Evolutionary conservation across 1,140 invertebrate genomes (phyloP).

Genomic region (Semibalanus balanoides): DNA sequence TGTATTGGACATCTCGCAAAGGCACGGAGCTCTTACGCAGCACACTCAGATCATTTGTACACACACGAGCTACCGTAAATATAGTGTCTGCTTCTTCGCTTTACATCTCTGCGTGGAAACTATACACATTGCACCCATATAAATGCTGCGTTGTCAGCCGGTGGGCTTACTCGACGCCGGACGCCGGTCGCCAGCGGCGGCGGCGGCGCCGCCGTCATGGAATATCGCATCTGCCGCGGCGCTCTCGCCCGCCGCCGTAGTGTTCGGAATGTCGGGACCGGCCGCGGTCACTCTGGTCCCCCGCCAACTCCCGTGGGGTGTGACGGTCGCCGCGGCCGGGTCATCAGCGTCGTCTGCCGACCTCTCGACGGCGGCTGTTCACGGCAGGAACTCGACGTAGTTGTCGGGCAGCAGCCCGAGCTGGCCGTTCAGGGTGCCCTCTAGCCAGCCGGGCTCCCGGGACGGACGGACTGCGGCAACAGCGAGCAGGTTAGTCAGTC

Average conservation of each 20-base stretch:
- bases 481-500: neutral
- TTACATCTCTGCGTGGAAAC: neutral
- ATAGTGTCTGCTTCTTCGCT: neutral
- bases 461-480: slow-evolving; percentile 62
- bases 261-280: too few species aligned
- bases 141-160: neutral
- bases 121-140: neutral
- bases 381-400: slow-evolving; percentile 63
- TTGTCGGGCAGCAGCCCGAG: slow-evolving; percentile 91
- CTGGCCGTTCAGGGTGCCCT: slow-evolving; percentile 84
- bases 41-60: neutral
- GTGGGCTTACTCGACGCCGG: too few species aligned
- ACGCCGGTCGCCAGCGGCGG: too few species aligned
- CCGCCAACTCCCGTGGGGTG: too few species aligned
- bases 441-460: slow-evolving; percentile 89
- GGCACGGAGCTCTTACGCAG: neutral
- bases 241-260: too few species aligned
- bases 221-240: too few species aligned
- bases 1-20: neutral
- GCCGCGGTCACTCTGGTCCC: too few species aligned
- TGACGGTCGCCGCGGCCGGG: too few species aligned
- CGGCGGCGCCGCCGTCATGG: too few species aligned
- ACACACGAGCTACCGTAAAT: neutral
- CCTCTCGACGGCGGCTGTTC: neutral
- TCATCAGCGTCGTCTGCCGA: too few species aligned